These are phyloP conservation scores for Cisticola juncidis DNA, from an alignment of 2,113 vertebrate genomes.

Conservation along the genomic window DNA sequence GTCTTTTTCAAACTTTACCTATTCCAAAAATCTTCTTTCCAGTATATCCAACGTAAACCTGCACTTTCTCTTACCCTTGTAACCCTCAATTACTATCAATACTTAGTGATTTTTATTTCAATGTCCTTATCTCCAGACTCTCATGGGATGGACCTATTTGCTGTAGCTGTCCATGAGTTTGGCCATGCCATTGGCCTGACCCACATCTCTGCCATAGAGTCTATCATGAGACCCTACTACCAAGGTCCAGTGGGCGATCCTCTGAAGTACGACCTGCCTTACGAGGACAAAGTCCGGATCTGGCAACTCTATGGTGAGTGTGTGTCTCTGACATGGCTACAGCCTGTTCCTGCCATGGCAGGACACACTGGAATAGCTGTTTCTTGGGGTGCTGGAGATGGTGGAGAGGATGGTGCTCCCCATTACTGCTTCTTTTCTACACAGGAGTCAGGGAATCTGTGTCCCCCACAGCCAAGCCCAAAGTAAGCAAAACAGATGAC, in stretches of 20 bases:
- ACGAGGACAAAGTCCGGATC: slow-evolving; percentile 90
- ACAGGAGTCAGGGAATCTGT: slow-evolving; percentile 90
- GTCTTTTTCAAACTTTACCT: not conserved
- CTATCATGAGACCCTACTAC: slow-evolving; percentile 97
- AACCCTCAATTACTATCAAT: not conserved
- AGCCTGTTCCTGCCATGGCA: not conserved
- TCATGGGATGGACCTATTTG: slow-evolving; percentile 92
- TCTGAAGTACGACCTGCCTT: slow-evolving; percentile 90
- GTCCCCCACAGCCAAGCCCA: slow-evolving; percentile 84
- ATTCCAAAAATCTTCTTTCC: not conserved
- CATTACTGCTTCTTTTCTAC: not conserved
- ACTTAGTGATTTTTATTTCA: not conserved
- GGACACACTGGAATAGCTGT: not conserved
- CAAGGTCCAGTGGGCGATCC: slow-evolving; percentile 95
- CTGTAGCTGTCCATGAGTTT: slow-evolving; percentile 95
- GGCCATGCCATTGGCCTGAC: slow-evolving; percentile 94
- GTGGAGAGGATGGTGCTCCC: not conserved
- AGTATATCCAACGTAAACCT: not conserved
- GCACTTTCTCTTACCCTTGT: not conserved
- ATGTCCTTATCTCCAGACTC: slow-evolving; percentile 73
- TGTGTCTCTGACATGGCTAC: accelerated
- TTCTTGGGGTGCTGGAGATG: not conserved
- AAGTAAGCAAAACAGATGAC: slow-evolving; percentile 76
- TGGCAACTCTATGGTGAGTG: slow-evolving; percentile 94
- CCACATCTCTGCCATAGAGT: slow-evolving; percentile 87